Percentiles rank a stretch among this genome's conserved stretches.
Evolutionary conservation across 1,140 invertebrate species (phyloP).

Genomic region (Cydia strobilella): DNA sequence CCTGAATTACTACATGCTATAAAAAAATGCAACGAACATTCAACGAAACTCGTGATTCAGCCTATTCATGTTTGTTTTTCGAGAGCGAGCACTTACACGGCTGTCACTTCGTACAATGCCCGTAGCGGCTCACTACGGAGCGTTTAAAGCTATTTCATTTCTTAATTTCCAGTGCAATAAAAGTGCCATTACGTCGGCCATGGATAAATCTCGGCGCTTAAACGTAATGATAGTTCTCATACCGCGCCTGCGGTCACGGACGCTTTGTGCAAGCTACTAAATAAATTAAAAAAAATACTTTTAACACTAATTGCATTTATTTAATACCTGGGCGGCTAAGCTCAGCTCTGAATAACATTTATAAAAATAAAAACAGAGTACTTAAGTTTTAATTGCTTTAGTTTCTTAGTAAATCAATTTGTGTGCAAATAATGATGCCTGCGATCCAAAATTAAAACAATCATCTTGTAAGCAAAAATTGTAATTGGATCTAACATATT

Average conservation of each 20-base stretch:
- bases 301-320: background rate
- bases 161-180: slow-evolving; percentile 35
- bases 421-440: too few relatives aligned
- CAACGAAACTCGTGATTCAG: slow-evolving; percentile 4
- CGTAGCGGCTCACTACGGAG: slow-evolving; percentile 18
- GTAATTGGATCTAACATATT: too few relatives aligned
- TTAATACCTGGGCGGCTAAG: background rate
- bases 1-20: background rate
- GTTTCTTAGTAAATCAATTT: background rate
- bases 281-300: background rate
- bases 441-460: too few relatives aligned
- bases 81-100: slow-evolving; percentile 3
- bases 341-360: background rate
- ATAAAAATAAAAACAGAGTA: too few relatives aligned
- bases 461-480: too few relatives aligned
- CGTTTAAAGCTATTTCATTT: slow-evolving; percentile 39
- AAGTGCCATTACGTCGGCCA: slow-evolving; percentile 34
- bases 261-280: background rate
- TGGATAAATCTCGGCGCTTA: slow-evolving; percentile 35
- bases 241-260: slow-evolving; percentile 6
- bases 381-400: background rate
- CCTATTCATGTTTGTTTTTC: slow-evolving; percentile 11
- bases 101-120: slow-evolving; percentile 17
- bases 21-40: background rate
- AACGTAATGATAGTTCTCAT: slow-evolving; percentile 4